A percentile compares a stretch with the other conserved stretches of the same genome.
These are phyloP conservation scores for Epirrhoe tristata DNA, from an alignment of 2,888 invertebrate genomes.

Conservation along the genomic window DNA sequence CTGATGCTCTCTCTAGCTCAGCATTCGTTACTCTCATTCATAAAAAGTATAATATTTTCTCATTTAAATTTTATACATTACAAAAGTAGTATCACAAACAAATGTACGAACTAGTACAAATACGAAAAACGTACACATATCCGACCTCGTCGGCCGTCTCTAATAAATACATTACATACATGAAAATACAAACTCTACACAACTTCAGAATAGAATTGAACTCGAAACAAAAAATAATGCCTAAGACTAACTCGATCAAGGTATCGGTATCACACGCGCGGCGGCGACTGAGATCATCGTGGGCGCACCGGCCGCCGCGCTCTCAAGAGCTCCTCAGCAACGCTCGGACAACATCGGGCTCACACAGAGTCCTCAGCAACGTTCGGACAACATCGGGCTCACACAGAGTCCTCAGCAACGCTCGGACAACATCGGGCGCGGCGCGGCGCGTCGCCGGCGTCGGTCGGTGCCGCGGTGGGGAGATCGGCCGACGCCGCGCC, in stretches of 20 bases:
- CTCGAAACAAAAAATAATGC: constrained; percentile 82
- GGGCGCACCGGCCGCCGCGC: constrained; percentile 71
- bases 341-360: constrained; percentile 49
- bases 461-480: constrained; percentile 64
- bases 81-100: constrained; percentile 86
- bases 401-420: constrained; percentile 46
- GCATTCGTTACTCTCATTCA: constrained; percentile 74
- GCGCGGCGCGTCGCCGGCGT: constrained; percentile 67
- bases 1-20: constrained; percentile 65
- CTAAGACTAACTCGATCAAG: constrained; percentile 80
- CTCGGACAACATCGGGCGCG: constrained; percentile 46
- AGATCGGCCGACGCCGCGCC: constrained; percentile 58
- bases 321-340: constrained; percentile 50
- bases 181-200: constrained; percentile 79
- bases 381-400: constrained; percentile 50
- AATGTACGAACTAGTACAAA: constrained; percentile 85
- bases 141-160: constrained; percentile 70
- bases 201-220: constrained; percentile 83
- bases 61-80: constrained; percentile 83
- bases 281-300: constrained; percentile 79
- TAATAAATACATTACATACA: constrained; percentile 82
- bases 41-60: constrained; percentile 77
- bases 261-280: constrained; percentile 80
- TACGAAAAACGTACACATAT: constrained; percentile 81
- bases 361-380: constrained; percentile 48